Conservation (phyloP, 2,797 vertebrate species). For the Dendrocincla tyrannina region DNA sequence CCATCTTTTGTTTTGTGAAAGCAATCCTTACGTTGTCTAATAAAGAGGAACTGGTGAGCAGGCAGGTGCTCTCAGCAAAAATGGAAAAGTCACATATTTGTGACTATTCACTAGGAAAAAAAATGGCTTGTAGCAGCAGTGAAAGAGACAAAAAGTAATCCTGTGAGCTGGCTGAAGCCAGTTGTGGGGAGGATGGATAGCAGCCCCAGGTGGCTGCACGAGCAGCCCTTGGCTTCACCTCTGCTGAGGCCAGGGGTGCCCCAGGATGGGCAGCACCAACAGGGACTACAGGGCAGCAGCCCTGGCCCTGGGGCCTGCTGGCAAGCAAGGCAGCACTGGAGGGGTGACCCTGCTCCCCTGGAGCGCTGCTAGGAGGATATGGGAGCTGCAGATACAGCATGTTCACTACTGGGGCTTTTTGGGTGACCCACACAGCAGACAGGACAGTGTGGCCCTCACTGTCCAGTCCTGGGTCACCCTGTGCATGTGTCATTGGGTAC, state of each 20-base stretch:
- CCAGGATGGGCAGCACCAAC: not conserved
- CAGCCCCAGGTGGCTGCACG: not conserved
- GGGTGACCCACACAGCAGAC: not conserved
- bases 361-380: accelerated
- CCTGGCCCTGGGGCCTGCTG: accelerated
- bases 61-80: not conserved
- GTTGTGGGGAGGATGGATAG: accelerated
- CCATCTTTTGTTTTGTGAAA: not conserved
- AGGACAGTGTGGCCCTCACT: too few species aligned
- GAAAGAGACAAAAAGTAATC: not conserved
- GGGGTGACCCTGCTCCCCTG: not conserved
- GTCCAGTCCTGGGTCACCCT: not conserved
- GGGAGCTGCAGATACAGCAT: not conserved
- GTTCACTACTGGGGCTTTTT: not conserved
- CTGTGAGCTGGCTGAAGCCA: accelerated
- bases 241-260: not conserved
- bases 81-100: not conserved
- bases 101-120: not conserved
- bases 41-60: not conserved
- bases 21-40: accelerated
- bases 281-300: accelerated
- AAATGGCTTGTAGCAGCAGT: not conserved
- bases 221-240: not conserved
- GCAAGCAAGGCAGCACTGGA: accelerated
- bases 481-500: accelerated